Evolutionary conservation across 2,888 invertebrate genomes (phyloP).

Genomic region (Acanthosepion pharaonis): DNA sequence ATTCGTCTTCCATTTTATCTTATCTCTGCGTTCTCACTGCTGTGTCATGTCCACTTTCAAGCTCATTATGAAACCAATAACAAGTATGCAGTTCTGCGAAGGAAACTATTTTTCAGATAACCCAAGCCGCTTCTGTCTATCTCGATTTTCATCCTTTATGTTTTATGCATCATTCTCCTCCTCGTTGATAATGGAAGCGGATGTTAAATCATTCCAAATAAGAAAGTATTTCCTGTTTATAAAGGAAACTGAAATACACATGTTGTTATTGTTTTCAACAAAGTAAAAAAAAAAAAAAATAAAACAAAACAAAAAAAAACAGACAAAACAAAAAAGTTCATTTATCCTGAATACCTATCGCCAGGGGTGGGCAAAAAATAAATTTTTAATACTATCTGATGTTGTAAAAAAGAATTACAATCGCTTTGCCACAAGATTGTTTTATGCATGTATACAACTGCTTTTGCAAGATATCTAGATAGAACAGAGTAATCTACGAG

Average conservation of each 20-base stretch:
- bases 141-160: background rate
- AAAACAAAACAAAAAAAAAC: too few species aligned
- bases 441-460: background rate
- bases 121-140: background rate
- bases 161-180: background rate
- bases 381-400: background rate
- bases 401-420: background rate
- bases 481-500: background rate
- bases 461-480: background rate
- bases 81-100: background rate
- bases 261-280: background rate
- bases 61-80: background rate
- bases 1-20: background rate
- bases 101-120: background rate
- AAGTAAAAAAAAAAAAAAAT: background rate
- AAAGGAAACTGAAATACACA: background rate
- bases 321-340: background rate
- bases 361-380: background rate
- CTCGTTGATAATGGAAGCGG: background rate
- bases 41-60: background rate
- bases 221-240: background rate
- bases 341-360: background rate
- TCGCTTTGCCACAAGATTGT: background rate
- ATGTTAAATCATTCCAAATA: conserved; percentile 33
- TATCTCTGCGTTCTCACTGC: background rate